Percentiles rank a stretch among this genome's conserved stretches.
Evolutionary conservation across 2,113 vertebrate species (phyloP).

Genomic region (Mustela lutreola): DNA sequence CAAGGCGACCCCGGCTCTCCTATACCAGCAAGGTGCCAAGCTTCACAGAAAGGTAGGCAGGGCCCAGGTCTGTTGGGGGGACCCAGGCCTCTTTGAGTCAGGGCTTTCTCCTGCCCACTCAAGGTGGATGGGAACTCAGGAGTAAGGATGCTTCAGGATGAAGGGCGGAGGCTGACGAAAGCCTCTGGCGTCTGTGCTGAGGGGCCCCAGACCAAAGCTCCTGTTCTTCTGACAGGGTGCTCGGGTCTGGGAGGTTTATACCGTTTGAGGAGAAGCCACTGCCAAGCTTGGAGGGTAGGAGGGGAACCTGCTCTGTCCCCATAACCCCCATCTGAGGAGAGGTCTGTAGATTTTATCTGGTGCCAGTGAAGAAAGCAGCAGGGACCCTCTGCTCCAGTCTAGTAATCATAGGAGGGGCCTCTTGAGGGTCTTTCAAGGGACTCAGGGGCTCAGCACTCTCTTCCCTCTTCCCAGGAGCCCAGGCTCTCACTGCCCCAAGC

Average conservation of each 20-base stretch:
- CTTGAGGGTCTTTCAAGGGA: not conserved
- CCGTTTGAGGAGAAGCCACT: not conserved
- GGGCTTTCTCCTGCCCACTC: not conserved
- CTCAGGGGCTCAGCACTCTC: not conserved
- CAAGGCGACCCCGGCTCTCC: not conserved
- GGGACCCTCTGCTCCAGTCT: not conserved
- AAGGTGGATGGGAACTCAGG: not conserved
- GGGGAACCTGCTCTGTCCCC: not conserved
- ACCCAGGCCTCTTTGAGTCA: not conserved
- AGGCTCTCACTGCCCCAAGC: not conserved
- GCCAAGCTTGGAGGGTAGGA: not conserved
- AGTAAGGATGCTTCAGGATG: not conserved
- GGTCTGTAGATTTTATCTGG: too few species aligned
- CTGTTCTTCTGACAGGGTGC: not conserved
- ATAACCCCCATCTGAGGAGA: fast-evolving
- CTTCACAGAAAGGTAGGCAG: not conserved
- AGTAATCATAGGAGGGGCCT: not conserved
- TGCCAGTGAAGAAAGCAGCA: not conserved
- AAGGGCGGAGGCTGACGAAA: not conserved
- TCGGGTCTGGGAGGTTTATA: not conserved
- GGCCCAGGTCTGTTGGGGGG: not conserved
- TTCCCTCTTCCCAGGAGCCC: not conserved
- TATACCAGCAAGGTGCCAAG: fast-evolving
- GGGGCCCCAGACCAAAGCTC: not conserved
- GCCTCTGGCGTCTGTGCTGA: not conserved